These are phyloP conservation scores for Myrmophylax atrothorax DNA, from an alignment of 2,113 vertebrate genomes.

Conservation along the genomic window DNA sequence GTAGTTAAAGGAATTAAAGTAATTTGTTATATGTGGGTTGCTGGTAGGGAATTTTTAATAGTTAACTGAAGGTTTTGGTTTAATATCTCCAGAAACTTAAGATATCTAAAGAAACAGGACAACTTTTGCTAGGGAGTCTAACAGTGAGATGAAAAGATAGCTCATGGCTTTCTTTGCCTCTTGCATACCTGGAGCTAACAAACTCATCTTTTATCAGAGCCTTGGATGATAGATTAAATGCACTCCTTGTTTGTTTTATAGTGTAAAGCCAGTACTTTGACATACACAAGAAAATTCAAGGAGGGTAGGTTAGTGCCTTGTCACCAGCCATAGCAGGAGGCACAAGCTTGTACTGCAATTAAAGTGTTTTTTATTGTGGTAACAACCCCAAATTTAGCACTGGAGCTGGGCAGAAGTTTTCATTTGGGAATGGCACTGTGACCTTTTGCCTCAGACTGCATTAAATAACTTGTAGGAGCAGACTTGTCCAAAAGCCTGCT, in stretches of 20 bases:
- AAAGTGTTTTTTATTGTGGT: not conserved
- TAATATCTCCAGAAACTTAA: not conserved
- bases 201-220: not conserved
- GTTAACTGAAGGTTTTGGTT: not conserved
- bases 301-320: not conserved
- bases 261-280: not conserved
- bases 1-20: not conserved
- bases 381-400: not conserved
- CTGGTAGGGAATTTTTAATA: not conserved
- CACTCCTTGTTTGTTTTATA: not conserved
- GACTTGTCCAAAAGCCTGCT: not conserved
- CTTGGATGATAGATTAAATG: not conserved
- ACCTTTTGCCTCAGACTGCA: not conserved
- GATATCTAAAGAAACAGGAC: not conserved
- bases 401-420: not conserved
- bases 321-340: not conserved
- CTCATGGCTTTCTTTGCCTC: not conserved
- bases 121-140: not conserved
- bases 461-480: not conserved
- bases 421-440: not conserved
- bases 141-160: not conserved
- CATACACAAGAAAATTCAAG: not conserved
- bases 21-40: not conserved
- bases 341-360: not conserved
- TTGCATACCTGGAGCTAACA: not conserved